Percentiles rank a stretch among this genome's conserved stretches.
Conservation (phyloP, 2,113 vertebrate genomes). For the Oreotrochilus melanogaster region DNA sequence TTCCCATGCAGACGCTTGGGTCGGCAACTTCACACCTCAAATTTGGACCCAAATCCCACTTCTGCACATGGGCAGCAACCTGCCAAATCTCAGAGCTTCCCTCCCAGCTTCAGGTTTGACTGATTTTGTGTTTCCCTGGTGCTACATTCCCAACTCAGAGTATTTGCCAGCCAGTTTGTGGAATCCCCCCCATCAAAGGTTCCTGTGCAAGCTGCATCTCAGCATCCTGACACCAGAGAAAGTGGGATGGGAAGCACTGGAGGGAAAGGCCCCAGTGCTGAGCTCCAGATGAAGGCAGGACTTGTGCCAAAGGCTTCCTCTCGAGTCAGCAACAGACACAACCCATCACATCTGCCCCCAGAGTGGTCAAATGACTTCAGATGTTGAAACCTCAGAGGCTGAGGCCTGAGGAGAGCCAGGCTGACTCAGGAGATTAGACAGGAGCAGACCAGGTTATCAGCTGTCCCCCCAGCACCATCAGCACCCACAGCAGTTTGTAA, state of each 20-base stretch:
- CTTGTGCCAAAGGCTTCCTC: not conserved
- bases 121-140: not conserved
- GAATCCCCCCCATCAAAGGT: not conserved
- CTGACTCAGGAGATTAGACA: not conserved
- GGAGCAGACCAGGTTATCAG: not conserved
- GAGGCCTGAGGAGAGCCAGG: not conserved
- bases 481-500: not conserved
- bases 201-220: not conserved
- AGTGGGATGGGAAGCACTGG: not conserved
- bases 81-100: not conserved
- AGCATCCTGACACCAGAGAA: not conserved
- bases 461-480: accelerated
- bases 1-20: not conserved
- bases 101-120: not conserved
- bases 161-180: not conserved
- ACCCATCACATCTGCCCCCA: not conserved
- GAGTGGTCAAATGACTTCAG: not conserved
- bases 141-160: not conserved
- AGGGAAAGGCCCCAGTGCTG: no score
- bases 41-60: not conserved
- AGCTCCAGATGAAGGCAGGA: not conserved
- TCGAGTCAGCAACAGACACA: not conserved
- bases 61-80: not conserved
- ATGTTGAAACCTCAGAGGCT: not conserved
- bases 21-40: not conserved